Evolutionary conservation across 2,113 vertebrate species (phyloP).

Genomic region (Alosa alosa): DNA sequence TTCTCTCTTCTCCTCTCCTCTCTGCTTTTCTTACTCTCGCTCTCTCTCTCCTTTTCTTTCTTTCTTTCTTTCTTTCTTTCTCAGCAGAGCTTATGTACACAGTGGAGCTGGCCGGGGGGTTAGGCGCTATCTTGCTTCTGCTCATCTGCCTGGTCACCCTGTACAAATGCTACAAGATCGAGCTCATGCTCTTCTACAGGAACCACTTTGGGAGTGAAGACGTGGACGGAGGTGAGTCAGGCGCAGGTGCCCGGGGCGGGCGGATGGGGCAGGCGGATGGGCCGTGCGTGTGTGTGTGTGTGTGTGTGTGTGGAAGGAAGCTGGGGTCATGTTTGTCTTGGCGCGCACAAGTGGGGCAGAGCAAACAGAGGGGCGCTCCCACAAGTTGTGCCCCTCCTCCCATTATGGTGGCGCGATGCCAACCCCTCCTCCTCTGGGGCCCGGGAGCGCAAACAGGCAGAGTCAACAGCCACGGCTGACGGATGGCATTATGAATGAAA

Average conservation of each 20-base stretch:
- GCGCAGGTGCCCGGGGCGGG: neutral
- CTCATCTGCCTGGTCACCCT: constrained; percentile 91
- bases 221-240: constrained; percentile 86
- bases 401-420: neutral
- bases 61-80: constrained; percentile 50
- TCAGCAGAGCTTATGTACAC: constrained; percentile 95
- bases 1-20: neutral
- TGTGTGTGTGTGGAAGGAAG: neutral
- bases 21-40: neutral
- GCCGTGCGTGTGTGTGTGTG: neutral
- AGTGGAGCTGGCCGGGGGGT: constrained; percentile 93
- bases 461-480: neutral
- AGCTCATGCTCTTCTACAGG: constrained; percentile 98
- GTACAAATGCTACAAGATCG: constrained; percentile 98
- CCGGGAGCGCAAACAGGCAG: neutral
- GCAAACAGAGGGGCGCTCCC: neutral
- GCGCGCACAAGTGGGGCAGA: neutral
- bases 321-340: neutral
- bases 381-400: neutral
- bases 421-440: neutral
- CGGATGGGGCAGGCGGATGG: neutral
- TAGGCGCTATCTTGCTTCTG: constrained; percentile 94
- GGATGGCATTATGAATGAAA: neutral
- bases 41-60: constrained; percentile 22
- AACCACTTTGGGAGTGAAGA: constrained; percentile 97